Conservation (phyloP, 2,888 invertebrate species). For the Hyppa rectilinea region DNA sequence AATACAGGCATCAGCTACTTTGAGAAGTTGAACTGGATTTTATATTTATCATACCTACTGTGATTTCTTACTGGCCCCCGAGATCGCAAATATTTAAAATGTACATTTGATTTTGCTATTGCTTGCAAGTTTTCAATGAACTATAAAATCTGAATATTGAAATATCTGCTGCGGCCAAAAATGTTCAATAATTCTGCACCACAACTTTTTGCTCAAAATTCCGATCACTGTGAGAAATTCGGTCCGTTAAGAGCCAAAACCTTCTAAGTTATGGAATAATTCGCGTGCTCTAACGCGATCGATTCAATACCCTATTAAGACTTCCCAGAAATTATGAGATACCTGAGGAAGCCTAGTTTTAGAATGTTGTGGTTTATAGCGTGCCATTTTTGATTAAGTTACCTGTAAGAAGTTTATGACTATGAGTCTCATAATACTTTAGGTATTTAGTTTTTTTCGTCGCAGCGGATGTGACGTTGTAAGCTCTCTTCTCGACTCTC, state of each 20-base stretch:
- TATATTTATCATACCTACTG: slow-evolving; percentile 39
- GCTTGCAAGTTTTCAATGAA: background rate
- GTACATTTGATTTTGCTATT: background rate
- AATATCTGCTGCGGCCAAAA: slow-evolving; percentile 7
- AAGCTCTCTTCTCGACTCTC: background rate
- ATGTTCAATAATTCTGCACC: slow-evolving; percentile 21
- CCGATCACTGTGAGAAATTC: slow-evolving; percentile 69
- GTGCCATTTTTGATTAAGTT: slow-evolving; percentile 20
- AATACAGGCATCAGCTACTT: slow-evolving; percentile 80
- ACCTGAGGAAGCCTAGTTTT: slow-evolving; percentile 56
- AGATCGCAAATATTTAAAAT: slow-evolving; percentile 5
- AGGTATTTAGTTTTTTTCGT: background rate
- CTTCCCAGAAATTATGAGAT: slow-evolving; percentile 69
- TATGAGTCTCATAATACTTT: background rate
- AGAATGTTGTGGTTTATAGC: slow-evolving; percentile 57
- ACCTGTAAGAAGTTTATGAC: background rate
- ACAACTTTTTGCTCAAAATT: slow-evolving; percentile 63
- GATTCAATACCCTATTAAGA: slow-evolving; percentile 72
- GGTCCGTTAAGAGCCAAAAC: slow-evolving; percentile 68
- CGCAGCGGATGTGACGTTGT: background rate
- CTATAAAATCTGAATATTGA: no score
- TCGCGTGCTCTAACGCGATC: slow-evolving; percentile 71
- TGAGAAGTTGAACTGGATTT: slow-evolving; percentile 54
- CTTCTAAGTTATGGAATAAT: slow-evolving; percentile 76
- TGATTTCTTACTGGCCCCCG: slow-evolving; percentile 10